Evolutionary conservation across 2,888 invertebrate species (phyloP).

Genomic region (Cephus rjabovi): DNA sequence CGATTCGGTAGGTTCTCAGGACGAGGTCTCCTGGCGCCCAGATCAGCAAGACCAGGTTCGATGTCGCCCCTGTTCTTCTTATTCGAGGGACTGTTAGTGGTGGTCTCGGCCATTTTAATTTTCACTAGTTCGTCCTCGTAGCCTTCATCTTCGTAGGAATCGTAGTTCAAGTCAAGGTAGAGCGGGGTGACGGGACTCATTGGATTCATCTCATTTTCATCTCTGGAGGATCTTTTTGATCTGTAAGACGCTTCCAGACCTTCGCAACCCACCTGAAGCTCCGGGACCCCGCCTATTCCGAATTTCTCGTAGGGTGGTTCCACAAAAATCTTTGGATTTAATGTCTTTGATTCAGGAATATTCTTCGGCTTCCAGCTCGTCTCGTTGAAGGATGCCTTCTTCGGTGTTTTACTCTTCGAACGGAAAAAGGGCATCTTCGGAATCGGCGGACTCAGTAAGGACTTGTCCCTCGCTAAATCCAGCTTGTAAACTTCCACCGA

Average conservation of each 20-base stretch:
- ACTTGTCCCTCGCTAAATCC: conserved; percentile 42
- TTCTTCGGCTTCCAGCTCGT: conserved; percentile 27
- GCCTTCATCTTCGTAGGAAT: conserved; percentile 34
- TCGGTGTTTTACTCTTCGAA: conserved; percentile 40
- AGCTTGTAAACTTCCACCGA: conserved; percentile 55
- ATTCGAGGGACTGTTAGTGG: conserved; percentile 23
- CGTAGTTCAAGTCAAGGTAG: conserved; percentile 28
- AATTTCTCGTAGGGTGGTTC: conserved; percentile 30
- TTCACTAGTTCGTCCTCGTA: conserved; percentile 54
- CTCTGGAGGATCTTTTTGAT: conserved; percentile 37
- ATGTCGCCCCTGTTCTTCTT: conserved; percentile 53
- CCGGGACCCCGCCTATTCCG: conserved; percentile 50
- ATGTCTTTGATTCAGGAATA: neutral
- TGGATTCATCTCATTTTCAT: conserved; percentile 24
- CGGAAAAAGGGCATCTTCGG: conserved; percentile 16
- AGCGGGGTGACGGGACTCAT: conserved; percentile 35
- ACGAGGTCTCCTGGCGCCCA: conserved; percentile 13
- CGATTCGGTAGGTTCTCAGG: conserved; percentile 46
- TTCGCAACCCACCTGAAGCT: conserved; percentile 54
- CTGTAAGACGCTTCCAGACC: conserved; percentile 41
- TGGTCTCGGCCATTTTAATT: conserved; percentile 39
- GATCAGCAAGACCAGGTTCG: conserved; percentile 35
- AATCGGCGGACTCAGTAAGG: conserved; percentile 26
- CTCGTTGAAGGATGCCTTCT: conserved; percentile 31
- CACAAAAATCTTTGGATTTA: conserved; percentile 17